A percentile compares a stretch with the other conserved stretches of the same genome.
phyloP scores from a whole-genome alignment of 2,797 vertebrate species.

The Sebastes hubbsi region DNA sequence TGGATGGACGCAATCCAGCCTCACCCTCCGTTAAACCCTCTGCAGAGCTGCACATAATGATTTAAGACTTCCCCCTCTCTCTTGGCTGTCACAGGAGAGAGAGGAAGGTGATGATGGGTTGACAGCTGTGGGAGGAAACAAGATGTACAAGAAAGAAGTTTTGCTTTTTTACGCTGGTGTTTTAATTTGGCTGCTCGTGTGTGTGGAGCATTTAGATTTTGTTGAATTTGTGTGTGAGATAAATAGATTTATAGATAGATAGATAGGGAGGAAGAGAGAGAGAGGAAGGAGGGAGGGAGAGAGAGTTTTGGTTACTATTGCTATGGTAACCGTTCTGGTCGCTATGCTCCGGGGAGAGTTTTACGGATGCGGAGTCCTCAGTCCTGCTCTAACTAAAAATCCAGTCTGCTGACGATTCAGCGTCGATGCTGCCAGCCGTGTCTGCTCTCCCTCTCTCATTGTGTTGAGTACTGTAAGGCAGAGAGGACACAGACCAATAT shows the following conservation, averaged over 20 bases:
- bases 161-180: neutral
- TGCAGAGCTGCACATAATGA: constrained; percentile 15
- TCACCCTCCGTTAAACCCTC: neutral
- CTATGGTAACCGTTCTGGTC: constrained; percentile 67
- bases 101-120: neutral
- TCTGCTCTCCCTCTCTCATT: neutral
- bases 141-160: neutral
- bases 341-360: constrained; percentile 47
- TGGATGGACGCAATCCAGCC: neutral
- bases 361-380: constrained; percentile 30
- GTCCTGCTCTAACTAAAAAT: constrained; percentile 17
- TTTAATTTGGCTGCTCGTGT: neutral
- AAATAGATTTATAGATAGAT: neutral
- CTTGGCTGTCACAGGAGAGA: neutral
- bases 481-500: constrained; percentile 23
- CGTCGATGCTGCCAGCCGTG: neutral
- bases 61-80: neutral
- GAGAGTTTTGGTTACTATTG: constrained; percentile 46
- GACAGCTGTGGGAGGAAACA: neutral
- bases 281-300: neutral
- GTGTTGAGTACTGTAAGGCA: neutral
- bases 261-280: neutral
- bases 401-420: constrained; percentile 8
- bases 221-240: neutral
- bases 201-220: neutral